phyloP scores from a whole-genome alignment of 2,888 invertebrate genomes.

The Apodemia zela region DNA sequence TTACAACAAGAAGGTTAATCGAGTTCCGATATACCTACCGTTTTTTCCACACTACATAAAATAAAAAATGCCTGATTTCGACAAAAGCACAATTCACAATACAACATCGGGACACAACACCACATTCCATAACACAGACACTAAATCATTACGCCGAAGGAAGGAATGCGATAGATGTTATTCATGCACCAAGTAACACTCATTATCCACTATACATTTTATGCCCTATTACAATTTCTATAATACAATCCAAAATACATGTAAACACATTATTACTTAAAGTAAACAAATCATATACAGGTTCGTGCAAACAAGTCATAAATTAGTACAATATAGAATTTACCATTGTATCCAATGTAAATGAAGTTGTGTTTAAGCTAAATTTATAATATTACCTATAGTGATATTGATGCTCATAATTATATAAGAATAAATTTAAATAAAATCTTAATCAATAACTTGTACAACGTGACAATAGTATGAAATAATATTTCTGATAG shows the following conservation, averaged over 20 bases:
- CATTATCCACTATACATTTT: conserved; percentile 51
- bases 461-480: background rate
- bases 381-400: background rate
- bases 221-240: background rate
- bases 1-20: background rate
- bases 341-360: conserved; percentile 9
- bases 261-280: conserved; percentile 29
- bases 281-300: conserved; percentile 4
- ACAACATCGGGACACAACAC: conserved; percentile 65
- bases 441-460: background rate
- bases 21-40: too few species aligned
- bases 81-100: conserved; percentile 61
- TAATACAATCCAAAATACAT: conserved; percentile 22
- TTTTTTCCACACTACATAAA: conserved; percentile 12
- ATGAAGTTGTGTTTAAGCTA: background rate
- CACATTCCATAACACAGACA: conserved; percentile 57
- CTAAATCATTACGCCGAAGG: conserved; percentile 35
- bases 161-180: conserved; percentile 70
- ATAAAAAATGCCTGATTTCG: conserved; percentile 38
- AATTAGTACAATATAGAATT: conserved; percentile 4
- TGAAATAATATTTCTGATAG: background rate
- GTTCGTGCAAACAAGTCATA: background rate
- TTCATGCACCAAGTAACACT: conserved; percentile 61
- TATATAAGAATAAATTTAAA: background rate
- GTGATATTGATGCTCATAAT: background rate